A percentile compares a stretch with the other conserved stretches of the same genome.
Conservation (phyloP, 2,113 vertebrate species). For the Notothenia rossii region DNA sequence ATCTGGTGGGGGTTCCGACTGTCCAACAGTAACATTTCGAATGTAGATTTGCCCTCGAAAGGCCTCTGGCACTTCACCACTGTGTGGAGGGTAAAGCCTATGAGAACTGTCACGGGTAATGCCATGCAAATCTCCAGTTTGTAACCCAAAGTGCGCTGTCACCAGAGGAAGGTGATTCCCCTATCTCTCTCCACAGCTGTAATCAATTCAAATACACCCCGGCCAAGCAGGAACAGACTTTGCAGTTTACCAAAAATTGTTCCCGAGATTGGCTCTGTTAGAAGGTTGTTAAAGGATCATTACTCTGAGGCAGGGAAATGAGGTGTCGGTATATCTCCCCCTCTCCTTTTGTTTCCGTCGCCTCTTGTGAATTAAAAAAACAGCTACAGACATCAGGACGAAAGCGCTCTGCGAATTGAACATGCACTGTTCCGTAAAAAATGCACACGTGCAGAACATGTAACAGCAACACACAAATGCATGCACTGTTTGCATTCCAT, state of each 20-base stretch:
- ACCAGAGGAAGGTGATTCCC: slow-evolving; percentile 61
- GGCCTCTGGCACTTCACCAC: slow-evolving; percentile 54
- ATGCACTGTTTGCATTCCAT: not conserved
- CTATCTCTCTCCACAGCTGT: slow-evolving; percentile 61
- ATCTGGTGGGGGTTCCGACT: slow-evolving; percentile 24
- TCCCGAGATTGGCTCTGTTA: slow-evolving; percentile 54
- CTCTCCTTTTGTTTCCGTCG: slow-evolving; percentile 18
- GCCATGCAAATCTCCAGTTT: slow-evolving; percentile 73
- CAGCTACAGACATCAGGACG: not conserved
- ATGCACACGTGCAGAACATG: not conserved
- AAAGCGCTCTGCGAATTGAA: slow-evolving; percentile 8
- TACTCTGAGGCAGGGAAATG: slow-evolving; percentile 30
- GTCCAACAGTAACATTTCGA: slow-evolving; percentile 54
- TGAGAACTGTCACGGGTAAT: slow-evolving; percentile 56
- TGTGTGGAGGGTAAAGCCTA: slow-evolving; percentile 57
- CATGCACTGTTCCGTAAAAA: not conserved
- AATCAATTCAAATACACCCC: slow-evolving; percentile 66
- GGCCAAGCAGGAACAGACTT: slow-evolving; percentile 49
- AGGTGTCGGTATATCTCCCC: slow-evolving; percentile 27
- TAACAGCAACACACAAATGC: not conserved
- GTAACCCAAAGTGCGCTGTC: slow-evolving; percentile 61
- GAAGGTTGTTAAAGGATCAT: slow-evolving; percentile 54
- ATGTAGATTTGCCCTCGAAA: slow-evolving; percentile 43
- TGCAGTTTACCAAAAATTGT: slow-evolving; percentile 44
- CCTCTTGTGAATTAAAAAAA: not conserved